Evolutionary conservation across 1,140 invertebrate genomes (phyloP).

Genomic region (Drosophila chauvacae): DNA sequence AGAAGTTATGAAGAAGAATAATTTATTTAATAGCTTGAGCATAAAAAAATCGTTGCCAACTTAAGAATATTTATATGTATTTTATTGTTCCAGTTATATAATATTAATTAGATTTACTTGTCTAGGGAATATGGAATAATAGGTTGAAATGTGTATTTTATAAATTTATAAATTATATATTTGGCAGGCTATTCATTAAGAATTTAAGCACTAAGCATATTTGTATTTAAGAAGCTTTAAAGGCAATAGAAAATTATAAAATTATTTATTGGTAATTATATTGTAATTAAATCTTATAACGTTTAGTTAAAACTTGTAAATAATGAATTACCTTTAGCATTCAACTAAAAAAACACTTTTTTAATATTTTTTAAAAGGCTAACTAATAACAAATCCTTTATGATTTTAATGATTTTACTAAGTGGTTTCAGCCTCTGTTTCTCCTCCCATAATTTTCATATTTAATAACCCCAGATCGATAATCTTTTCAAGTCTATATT

Average conservation of each 20-base stretch:
- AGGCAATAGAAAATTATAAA: not conserved
- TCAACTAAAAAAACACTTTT: not conserved
- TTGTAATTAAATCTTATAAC: not conserved
- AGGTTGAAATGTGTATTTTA: not conserved
- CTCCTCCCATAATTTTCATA: not conserved
- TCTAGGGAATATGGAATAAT: not conserved
- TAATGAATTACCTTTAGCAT: not conserved
- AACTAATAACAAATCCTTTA: not conserved
- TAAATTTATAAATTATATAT: not conserved
- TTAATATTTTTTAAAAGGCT: not conserved
- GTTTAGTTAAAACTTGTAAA: not conserved
- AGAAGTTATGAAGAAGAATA: too few species aligned
- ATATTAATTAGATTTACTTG: not conserved
- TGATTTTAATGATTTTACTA: not conserved
- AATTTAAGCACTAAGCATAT: too few species aligned
- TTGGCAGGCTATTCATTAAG: not conserved
- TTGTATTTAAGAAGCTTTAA: not conserved
- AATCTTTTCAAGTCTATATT: conserved; percentile 19
- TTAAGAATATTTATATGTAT: too few species aligned
- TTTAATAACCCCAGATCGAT: not conserved
- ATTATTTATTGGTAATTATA: not conserved
- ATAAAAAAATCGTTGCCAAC: not conserved
- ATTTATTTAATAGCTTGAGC: not conserved
- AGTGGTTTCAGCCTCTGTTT: not conserved
- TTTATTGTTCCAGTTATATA: not conserved